Conservation (phyloP, 2,797 vertebrate genomes). For the Artibeus jamaicensis region DNA sequence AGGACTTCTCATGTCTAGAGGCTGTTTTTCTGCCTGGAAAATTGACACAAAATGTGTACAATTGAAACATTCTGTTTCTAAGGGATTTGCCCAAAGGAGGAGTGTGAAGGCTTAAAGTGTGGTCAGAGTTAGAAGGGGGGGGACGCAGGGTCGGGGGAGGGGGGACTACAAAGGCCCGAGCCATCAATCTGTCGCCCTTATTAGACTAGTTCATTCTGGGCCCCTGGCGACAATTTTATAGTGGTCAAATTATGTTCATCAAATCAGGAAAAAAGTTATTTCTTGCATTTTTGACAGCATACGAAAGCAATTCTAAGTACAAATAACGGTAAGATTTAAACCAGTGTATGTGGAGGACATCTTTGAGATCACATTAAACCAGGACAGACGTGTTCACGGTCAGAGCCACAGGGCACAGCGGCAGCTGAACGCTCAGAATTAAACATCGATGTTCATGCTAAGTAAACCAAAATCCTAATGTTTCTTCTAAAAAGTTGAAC, state of each 20-base stretch:
- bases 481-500: neutral
- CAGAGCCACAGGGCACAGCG: neutral
- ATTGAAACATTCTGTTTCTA: slow-evolving; percentile 86
- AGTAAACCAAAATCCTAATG: neutral
- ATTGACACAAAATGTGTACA: slow-evolving; percentile 86
- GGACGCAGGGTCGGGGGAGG: rapidly evolving
- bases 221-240: slow-evolving; percentile 93
- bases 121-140: slow-evolving; percentile 78
- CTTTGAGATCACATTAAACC: slow-evolving; percentile 39
- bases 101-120: slow-evolving; percentile 78
- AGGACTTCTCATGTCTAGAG: slow-evolving; percentile 81
- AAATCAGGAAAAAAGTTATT: slow-evolving; percentile 73
- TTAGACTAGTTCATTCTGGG: slow-evolving; percentile 89
- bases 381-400: neutral
- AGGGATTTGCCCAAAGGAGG: slow-evolving; percentile 86
- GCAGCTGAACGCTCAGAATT: neutral
- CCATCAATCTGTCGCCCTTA: slow-evolving; percentile 91
- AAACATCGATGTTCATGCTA: neutral
- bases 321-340: slow-evolving; percentile 24
- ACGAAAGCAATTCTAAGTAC: slow-evolving; percentile 55
- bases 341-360: neutral
- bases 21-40: slow-evolving; percentile 84
- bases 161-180: slow-evolving; percentile 86
- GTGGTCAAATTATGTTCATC: slow-evolving; percentile 82
- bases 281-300: slow-evolving; percentile 59